Evolutionary conservation across 2,888 invertebrate genomes (phyloP).

Genomic region (Lutraria lutraria): DNA sequence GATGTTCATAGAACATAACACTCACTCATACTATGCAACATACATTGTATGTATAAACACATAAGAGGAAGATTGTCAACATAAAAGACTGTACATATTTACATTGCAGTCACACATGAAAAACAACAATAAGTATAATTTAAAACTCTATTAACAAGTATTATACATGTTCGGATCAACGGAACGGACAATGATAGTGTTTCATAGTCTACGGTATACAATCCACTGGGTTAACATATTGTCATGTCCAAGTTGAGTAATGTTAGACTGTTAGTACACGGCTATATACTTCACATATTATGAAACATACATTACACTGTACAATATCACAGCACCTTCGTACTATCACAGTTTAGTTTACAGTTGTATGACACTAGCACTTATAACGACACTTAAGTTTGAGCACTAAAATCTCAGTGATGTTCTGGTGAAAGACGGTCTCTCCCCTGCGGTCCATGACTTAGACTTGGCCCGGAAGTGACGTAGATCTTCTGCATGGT

Average conservation of each 20-base stretch:
- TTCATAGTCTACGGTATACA: neutral
- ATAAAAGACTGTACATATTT: neutral
- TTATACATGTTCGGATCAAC: neutral
- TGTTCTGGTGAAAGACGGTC: conserved; percentile 18
- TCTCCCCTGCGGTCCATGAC: conserved; percentile 87
- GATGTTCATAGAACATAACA: conserved; percentile 8
- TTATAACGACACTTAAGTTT: neutral
- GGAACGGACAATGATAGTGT: neutral
- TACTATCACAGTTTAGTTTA: neutral
- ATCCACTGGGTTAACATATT: neutral
- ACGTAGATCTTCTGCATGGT: conserved; percentile 91
- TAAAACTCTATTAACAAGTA: neutral
- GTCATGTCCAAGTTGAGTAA: neutral
- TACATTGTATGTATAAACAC: neutral
- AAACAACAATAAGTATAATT: too few relatives aligned
- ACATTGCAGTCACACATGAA: neutral
- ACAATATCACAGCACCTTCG: neutral
- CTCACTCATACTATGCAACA: neutral
- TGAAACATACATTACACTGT: neutral
- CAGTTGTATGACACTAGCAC: neutral
- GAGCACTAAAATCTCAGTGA: conserved; percentile 47
- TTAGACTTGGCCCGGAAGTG: conserved; percentile 93
- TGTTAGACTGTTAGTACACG: neutral
- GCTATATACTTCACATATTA: neutral
- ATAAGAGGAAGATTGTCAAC: neutral